A percentile compares a stretch with the other conserved stretches of the same genome.
Conservation (phyloP, 2,888 invertebrate genomes). For the Hanleya hanleyi region DNA sequence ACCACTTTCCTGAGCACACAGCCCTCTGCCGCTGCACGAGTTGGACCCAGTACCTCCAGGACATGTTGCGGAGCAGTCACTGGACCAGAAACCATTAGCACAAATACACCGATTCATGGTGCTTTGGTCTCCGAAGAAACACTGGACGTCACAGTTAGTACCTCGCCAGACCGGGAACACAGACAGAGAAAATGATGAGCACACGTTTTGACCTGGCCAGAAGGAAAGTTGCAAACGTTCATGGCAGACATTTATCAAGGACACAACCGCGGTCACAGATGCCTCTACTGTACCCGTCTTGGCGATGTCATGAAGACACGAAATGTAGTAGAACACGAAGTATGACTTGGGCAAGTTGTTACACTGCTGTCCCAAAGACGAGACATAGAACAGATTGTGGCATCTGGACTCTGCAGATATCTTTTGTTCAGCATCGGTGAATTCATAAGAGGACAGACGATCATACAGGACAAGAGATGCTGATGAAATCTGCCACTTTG, state of each 20-base stretch:
- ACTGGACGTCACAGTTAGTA: conserved; percentile 34
- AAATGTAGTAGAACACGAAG: conserved; percentile 36
- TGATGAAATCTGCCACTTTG: conserved; percentile 34
- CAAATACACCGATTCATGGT: conserved; percentile 33
- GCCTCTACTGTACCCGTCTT: conserved; percentile 24
- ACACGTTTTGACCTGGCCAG: conserved; percentile 44
- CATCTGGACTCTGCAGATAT: conserved; percentile 25
- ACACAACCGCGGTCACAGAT: conserved; percentile 21
- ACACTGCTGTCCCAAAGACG: conserved; percentile 17
- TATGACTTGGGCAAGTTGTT: background rate
- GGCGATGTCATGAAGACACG: conserved; percentile 44
- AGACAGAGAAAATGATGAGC: conserved; percentile 32
- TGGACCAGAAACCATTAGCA: conserved; percentile 47
- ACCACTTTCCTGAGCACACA: conserved; percentile 42
- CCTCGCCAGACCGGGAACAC: conserved; percentile 42
- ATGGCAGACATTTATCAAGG: conserved; percentile 41
- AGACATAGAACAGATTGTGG: conserved; percentile 16
- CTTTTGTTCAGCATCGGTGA: conserved; percentile 16
- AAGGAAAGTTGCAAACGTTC: background rate
- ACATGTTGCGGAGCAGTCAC: conserved; percentile 41
- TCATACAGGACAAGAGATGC: conserved; percentile 12
- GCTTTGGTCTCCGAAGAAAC: conserved; percentile 22
- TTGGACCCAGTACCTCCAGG: conserved; percentile 46
- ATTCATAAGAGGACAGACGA: conserved; percentile 20
- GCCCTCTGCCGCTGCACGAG: conserved; percentile 44